phyloP scores from a whole-genome alignment of 2,113 vertebrate species.

The Carassius auratus region DNA sequence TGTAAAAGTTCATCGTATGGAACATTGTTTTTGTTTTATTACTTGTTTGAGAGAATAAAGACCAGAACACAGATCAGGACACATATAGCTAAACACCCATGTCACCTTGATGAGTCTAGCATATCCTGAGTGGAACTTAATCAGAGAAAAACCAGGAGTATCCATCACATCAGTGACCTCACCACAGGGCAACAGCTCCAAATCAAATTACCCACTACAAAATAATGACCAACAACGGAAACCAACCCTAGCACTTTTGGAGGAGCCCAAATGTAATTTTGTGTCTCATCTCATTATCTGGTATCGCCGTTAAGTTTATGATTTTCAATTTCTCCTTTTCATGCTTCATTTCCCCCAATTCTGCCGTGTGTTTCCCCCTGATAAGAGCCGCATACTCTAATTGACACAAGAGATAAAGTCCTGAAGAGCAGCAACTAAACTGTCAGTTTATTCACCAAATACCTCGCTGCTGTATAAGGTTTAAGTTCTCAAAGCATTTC shows the following conservation, averaged over 20 bases:
- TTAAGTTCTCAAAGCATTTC: slow-evolving; percentile 24
- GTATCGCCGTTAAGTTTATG: slow-evolving; percentile 26
- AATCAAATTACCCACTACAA: slow-evolving; percentile 26
- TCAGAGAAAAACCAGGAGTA: background rate
- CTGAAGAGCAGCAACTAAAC: slow-evolving; percentile 37
- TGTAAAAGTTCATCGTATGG: background rate
- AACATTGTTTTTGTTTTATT: background rate
- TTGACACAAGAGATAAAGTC: slow-evolving; percentile 47
- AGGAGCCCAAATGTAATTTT: slow-evolving; percentile 35
- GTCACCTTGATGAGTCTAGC: background rate
- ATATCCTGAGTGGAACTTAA: background rate
- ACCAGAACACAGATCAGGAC: background rate
- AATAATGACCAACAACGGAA: slow-evolving; percentile 32
- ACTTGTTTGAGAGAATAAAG: background rate
- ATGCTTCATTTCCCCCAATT: slow-evolving; percentile 47
- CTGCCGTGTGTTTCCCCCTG: slow-evolving; percentile 36
- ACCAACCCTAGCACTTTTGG: slow-evolving; percentile 8
- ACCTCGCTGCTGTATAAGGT: background rate
- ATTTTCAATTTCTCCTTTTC: slow-evolving; percentile 47
- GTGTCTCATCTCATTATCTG: slow-evolving; percentile 45
- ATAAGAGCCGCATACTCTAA: slow-evolving; percentile 37
- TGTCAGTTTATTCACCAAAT: slow-evolving; percentile 11
- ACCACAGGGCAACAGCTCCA: background rate
- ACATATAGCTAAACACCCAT: background rate
- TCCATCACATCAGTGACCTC: slow-evolving; percentile 1